These are phyloP conservation scores for Melinaea marsaeus DNA, from an alignment of 2,888 invertebrate species.

Conservation along the genomic window DNA sequence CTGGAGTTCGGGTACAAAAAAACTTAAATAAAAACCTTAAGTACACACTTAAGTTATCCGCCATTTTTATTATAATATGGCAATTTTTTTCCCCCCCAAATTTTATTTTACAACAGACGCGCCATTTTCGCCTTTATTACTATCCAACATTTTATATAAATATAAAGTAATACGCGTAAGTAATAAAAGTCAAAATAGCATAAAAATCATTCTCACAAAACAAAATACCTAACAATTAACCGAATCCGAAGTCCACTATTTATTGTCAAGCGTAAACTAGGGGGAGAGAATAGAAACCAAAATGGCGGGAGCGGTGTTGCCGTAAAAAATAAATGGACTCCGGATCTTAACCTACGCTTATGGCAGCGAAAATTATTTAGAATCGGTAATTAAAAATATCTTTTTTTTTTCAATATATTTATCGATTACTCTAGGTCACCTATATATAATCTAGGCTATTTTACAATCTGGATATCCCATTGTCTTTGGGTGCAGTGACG, in stretches of 20 bases:
- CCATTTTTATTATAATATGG: constrained; percentile 22
- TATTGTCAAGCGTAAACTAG: constrained; percentile 35
- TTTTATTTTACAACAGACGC: constrained; percentile 14
- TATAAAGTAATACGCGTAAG: constrained; percentile 2
- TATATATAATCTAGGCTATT: constrained; percentile 58
- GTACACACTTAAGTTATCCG: constrained; percentile 40
- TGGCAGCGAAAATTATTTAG: constrained; percentile 57
- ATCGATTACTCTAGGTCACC: constrained; percentile 52
- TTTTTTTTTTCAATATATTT: constrained; percentile 60
- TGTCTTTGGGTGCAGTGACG: constrained; percentile 32
- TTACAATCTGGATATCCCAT: constrained; percentile 51
- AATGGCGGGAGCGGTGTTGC: constrained; percentile 36
- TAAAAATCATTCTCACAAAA: constrained; percentile 12
- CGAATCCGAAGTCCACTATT: constrained; percentile 31
- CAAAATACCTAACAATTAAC: constrained; percentile 12
- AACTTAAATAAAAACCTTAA: constrained; percentile 31
- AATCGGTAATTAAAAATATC: constrained; percentile 69
- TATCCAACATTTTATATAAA: background rate
- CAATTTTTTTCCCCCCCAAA: constrained; percentile 9
- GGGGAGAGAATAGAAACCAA: constrained; percentile 26
- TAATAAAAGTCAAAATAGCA: constrained; percentile 11
- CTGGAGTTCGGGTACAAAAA: constrained; percentile 38
- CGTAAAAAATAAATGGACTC: constrained; percentile 47
- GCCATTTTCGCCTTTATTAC: constrained; percentile 16
- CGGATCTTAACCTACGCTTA: constrained; percentile 53